Evolutionary conservation across 2,113 vertebrate species (phyloP).

Genomic region (Uria aalge): DNA sequence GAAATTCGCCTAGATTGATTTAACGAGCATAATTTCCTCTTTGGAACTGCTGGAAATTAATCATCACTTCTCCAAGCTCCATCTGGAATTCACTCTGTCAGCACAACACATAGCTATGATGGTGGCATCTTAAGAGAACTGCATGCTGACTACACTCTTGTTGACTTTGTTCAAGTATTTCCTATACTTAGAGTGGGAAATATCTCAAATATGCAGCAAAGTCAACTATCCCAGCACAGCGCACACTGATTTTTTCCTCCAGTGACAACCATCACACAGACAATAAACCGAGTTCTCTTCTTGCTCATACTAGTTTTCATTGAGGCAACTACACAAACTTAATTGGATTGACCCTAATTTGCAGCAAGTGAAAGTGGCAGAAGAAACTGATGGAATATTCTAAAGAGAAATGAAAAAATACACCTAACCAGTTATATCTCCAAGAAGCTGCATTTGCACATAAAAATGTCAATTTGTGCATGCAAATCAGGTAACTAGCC

Average conservation of each 20-base stretch:
- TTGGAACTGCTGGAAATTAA: slow-evolving; percentile 44
- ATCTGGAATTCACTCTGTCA: slow-evolving; percentile 16
- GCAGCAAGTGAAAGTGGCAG: background rate
- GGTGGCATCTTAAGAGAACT: background rate
- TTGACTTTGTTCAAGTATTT: background rate
- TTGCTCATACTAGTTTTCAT: background rate
- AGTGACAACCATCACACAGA: background rate
- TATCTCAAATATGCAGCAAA: background rate
- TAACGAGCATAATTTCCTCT: slow-evolving; percentile 59
- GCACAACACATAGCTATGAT: background rate
- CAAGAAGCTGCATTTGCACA: background rate
- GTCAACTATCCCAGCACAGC: background rate
- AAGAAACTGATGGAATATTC: background rate
- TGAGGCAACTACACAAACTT: background rate
- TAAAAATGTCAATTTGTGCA: background rate
- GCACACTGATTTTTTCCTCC: background rate
- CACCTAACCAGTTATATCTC: background rate
- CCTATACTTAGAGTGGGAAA: background rate
- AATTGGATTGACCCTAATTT: background rate
- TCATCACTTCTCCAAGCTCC: background rate
- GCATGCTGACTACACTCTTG: background rate
- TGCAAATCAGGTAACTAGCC: background rate
- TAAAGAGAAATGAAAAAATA: background rate
- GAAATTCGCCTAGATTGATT: slow-evolving; percentile 29
- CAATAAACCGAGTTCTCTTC: background rate